Evolutionary conservation across 2,797 vertebrate species (phyloP).

Genomic region (Tapirus indicus): DNA sequence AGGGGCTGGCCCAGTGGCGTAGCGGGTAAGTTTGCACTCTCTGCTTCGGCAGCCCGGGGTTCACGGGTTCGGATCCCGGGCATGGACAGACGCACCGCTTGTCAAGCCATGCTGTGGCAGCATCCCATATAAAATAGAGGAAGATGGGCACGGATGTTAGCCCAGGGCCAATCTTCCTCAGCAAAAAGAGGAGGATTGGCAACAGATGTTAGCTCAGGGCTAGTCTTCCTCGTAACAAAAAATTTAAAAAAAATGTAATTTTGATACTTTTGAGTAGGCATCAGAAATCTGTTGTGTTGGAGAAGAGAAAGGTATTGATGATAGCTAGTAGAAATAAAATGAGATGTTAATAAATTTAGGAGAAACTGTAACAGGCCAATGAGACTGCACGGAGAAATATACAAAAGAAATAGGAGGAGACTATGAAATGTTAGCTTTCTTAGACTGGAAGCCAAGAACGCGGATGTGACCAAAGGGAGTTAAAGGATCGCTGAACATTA

Average conservation of each 20-base stretch:
- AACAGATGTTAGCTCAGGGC: no score
- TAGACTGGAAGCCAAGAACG: neutral
- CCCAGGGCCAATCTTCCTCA: no score
- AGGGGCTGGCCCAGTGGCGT: no score
- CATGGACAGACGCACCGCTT: no score
- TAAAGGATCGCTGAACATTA: neutral
- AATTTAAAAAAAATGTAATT: conserved; percentile 23
- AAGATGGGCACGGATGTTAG: no score
- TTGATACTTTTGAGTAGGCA: conserved; percentile 10
- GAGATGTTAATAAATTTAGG: conserved; percentile 18
- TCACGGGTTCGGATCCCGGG: no score
- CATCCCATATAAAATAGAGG: no score
- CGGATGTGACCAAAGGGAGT: neutral
- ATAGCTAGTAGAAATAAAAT: conserved; percentile 28
- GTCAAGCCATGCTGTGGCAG: no score
- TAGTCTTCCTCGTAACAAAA: no score
- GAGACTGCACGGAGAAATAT: neutral
- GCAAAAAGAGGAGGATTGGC: no score
- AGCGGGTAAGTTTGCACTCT: no score
- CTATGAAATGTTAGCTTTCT: neutral
- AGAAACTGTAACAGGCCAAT: neutral
- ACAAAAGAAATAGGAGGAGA: conserved; percentile 30
- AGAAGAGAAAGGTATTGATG: conserved; percentile 27
- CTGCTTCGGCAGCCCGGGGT: no score
- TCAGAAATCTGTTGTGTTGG: neutral